A percentile compares a stretch with the other conserved stretches of the same genome.
phyloP scores from a whole-genome alignment of 2,888 invertebrate genomes.

The Perithous albicinctus region DNA sequence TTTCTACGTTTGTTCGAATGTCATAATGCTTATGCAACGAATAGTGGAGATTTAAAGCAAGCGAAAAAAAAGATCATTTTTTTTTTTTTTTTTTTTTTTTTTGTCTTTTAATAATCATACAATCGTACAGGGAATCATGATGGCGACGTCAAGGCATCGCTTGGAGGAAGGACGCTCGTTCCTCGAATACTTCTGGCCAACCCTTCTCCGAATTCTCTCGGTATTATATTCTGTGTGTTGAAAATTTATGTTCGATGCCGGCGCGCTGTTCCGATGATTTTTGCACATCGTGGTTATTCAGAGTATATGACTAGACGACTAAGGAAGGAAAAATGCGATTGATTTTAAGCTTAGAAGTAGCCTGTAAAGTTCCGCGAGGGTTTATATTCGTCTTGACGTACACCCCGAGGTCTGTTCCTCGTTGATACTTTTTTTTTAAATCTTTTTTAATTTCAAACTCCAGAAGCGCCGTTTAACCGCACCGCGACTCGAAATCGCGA shows the following conservation, averaged over 20 bases:
- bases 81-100: background rate
- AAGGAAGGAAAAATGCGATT: conserved; percentile 22
- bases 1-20: conserved; percentile 42
- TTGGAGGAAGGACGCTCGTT: conserved; percentile 35
- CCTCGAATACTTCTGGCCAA: conserved; percentile 45
- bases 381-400: conserved; percentile 58
- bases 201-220: conserved; percentile 25
- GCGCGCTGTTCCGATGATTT: conserved; percentile 20
- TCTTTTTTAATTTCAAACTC: conserved; percentile 7
- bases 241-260: conserved; percentile 14
- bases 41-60: conserved; percentile 28
- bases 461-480: background rate
- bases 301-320: conserved; percentile 20
- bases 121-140: conserved; percentile 23
- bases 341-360: conserved; percentile 46
- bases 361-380: conserved; percentile 39
- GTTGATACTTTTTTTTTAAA: background rate
- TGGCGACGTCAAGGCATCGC: background rate
- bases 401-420: conserved; percentile 9
- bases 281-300: conserved; percentile 9
- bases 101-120: conserved; percentile 31
- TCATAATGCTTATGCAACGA: conserved; percentile 39
- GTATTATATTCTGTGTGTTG: conserved; percentile 13
- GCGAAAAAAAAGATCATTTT: background rate
- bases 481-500: background rate